phyloP scores from a whole-genome alignment of 2,888 invertebrate species.

The Acleris literana region DNA sequence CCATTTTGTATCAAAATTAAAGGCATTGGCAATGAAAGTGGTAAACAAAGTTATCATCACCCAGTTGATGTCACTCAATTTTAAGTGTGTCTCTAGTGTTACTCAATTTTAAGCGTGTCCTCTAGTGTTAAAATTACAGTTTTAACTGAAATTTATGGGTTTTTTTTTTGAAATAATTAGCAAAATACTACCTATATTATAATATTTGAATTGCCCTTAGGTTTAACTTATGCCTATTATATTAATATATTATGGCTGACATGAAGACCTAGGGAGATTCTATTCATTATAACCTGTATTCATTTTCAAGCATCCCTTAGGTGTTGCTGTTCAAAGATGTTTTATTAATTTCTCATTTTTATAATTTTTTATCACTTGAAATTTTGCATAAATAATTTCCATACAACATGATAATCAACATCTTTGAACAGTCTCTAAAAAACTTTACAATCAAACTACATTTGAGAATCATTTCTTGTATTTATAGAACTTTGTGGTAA shows the following conservation, averaged over 20 bases:
- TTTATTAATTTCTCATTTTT: constrained; percentile 24
- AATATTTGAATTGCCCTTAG: too few species aligned
- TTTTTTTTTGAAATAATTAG: too few species aligned
- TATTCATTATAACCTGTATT: constrained; percentile 3
- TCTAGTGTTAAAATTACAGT: constrained; percentile 16
- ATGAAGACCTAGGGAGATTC: background rate
- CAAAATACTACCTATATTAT: too few species aligned
- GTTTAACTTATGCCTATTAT: background rate
- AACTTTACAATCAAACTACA: constrained; percentile 74
- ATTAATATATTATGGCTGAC: background rate
- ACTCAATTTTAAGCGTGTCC: constrained; percentile 12
- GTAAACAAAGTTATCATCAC: too few species aligned
- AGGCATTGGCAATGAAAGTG: too few species aligned
- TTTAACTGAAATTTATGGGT: too few species aligned
- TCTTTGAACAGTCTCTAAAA: constrained; percentile 63
- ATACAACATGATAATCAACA: constrained; percentile 43
- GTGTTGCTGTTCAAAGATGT: constrained; percentile 57
- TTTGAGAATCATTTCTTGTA: constrained; percentile 84
- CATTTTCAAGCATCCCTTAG: constrained; percentile 32
- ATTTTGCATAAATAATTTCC: too few species aligned
- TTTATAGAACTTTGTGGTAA: constrained; percentile 86
- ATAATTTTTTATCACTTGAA: background rate
- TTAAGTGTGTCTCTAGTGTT: too few species aligned
- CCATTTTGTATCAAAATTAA: too few species aligned
- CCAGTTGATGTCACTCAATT: too few species aligned